Evolutionary conservation across 2,113 vertebrate species (phyloP), one percentile per base, ranked within the genome.

Genomic region (Dissostichus mawsoni): DNA sequence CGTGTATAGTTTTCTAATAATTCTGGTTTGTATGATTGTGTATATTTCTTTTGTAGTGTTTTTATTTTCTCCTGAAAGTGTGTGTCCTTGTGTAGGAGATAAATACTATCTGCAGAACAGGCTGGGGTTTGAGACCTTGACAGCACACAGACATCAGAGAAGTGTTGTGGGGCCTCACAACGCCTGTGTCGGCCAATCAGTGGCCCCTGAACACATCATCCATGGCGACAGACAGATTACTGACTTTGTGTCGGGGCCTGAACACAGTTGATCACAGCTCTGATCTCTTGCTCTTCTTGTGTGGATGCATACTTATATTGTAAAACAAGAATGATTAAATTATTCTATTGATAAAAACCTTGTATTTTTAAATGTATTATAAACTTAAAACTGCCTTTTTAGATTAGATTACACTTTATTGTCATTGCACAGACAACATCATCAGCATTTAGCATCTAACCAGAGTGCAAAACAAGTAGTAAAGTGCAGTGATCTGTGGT

Each of bases 1-100:
- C 68, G 74, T 94, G 91, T 92, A 88, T 92, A 74, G 69, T 92
- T 95, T 95, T 93, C 76, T 89, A 89, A 87, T 87, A 77, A 82
- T 86, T 85, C 79, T 89, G 88, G 61, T 93, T 93, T 93, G 78
- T 92, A 89, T 77, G 66, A 87, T 83, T 71, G 63, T 73, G 56
- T 69, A 51, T 78, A 44, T 67, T 4, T 62, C 66, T 85, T 80
- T 55, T 64, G 58, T 80, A 51, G 78, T 72, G n/a, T 65, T 69
- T 71, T 66, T 72, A 25, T 75, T 73, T 61, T 64, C 36, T 76
- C 56, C 50, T 76, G 25, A 33, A 61, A 65, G 65, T 25, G 0
- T 56, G 78, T 86, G 87, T 75, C 57, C 45, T 8, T 36, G 72
- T 84, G 45, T 59, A 71, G 45, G 20, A 57, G 53, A 47, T 23